These are phyloP conservation scores for Phodopus roborovskii DNA, from an alignment of 2,113 vertebrate species.

Conservation along the genomic window DNA sequence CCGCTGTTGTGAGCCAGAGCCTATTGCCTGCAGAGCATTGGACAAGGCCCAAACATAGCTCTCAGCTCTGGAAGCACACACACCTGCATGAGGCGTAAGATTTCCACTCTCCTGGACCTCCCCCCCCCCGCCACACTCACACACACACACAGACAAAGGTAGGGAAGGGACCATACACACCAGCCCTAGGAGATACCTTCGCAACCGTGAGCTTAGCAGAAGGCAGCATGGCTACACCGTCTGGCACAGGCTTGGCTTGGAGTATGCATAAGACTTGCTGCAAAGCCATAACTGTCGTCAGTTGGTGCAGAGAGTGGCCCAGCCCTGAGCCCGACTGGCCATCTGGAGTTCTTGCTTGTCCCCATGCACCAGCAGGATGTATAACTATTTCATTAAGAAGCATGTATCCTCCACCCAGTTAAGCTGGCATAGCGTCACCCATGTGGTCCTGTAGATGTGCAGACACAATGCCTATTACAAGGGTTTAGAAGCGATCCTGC, in stretches of 20 bases:
- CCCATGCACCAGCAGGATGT: fast-evolving
- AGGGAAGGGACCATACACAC: too few species aligned
- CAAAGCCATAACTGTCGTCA: background rate
- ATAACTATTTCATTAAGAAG: background rate
- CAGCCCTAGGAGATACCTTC: background rate
- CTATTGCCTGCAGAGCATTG: background rate
- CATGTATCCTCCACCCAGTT: fast-evolving
- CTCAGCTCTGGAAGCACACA: background rate
- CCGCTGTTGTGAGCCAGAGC: background rate
- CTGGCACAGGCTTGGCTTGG: too few species aligned
- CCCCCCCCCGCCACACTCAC: too few species aligned
- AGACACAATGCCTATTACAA: too few species aligned
- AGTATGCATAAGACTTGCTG: fast-evolving
- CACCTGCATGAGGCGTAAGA: fast-evolving
- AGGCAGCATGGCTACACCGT: background rate
- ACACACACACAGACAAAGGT: fast-evolving
- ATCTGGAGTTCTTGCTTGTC: background rate
- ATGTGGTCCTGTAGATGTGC: fast-evolving
- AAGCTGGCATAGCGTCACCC: fast-evolving
- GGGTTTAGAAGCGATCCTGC: background rate
- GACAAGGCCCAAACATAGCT: background rate
- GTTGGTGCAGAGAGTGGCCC: fast-evolving
- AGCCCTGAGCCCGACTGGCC: background rate
- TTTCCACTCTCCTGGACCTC: background rate
- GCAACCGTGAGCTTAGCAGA: background rate